These are phyloP conservation scores for Hypomecis atomaria DNA, from an alignment of 2,888 invertebrate species.

Conservation along the genomic window DNA sequence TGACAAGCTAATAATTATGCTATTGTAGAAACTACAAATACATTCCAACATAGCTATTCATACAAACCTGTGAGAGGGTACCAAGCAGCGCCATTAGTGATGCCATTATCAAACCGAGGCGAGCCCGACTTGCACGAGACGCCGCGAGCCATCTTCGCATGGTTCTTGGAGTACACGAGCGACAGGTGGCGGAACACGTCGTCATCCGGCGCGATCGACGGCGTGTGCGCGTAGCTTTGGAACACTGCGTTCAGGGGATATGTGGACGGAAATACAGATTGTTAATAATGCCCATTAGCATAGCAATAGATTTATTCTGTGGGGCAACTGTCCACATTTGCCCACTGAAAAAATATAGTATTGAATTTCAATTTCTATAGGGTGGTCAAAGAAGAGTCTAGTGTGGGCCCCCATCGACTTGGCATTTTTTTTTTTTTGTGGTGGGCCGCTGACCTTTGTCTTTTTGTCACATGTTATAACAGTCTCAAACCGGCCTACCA, in stretches of 20 bases:
- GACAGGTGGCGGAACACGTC: constrained; percentile 96
- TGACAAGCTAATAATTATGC: too few relatives aligned
- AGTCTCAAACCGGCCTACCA: too few relatives aligned
- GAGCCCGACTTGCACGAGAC: constrained; percentile 91
- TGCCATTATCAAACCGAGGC: constrained; percentile 93
- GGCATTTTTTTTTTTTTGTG: too few relatives aligned
- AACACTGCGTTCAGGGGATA: constrained; percentile 90
- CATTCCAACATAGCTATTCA: neutral
- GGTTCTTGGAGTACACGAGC: constrained; percentile 93
- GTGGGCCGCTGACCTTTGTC: too few relatives aligned
- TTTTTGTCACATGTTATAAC: too few relatives aligned
- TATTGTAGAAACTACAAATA: too few relatives aligned
- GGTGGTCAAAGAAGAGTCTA: too few relatives aligned
- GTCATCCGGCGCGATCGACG: constrained; percentile 95
- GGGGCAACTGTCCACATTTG: too few relatives aligned
- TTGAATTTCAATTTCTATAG: too few relatives aligned
- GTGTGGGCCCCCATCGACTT: too few relatives aligned
- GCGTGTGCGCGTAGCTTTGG: constrained; percentile 92
- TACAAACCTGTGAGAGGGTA: constrained; percentile 90
- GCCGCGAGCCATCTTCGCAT: constrained; percentile 94
- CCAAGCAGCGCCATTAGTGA: constrained; percentile 98
- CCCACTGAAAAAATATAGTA: too few relatives aligned
- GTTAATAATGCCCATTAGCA: constrained; percentile 20
- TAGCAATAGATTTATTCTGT: neutral
- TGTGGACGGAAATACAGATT: constrained; percentile 63